A percentile compares a stretch with the other conserved stretches of the same genome.
phyloP scores from a whole-genome alignment of 2,888 invertebrate species.

The Melipona bicolor region DNA sequence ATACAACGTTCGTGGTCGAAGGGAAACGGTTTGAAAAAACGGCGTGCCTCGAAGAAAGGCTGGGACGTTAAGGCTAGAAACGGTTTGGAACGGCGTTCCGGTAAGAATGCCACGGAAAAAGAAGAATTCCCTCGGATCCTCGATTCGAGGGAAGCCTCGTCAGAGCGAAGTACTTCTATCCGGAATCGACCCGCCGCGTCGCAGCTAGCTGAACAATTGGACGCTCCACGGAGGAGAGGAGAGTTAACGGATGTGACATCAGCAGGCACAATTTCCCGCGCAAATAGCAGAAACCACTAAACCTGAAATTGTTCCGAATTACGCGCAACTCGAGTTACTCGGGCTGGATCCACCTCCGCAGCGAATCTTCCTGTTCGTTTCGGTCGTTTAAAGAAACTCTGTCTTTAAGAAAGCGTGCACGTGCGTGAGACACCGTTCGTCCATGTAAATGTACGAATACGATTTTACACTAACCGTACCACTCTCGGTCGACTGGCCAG shows the following conservation, averaged over 20 bases:
- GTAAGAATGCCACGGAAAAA: neutral
- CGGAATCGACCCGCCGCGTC: constrained; percentile 57
- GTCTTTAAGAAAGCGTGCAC: neutral
- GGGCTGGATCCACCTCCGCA: constrained; percentile 65
- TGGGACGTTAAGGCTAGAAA: neutral
- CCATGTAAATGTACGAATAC: too few species aligned
- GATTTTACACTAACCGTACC: too few species aligned
- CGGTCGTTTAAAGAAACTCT: neutral
- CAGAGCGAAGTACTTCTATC: constrained; percentile 44
- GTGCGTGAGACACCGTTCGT: too few species aligned
- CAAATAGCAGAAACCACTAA: constrained; percentile 83
- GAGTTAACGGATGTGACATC: constrained; percentile 82
- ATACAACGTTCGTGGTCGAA: neutral
- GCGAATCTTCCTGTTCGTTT: constrained; percentile 2
- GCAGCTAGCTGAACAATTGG: constrained; percentile 74
- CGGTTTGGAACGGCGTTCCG: neutral
- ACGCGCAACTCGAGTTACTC: constrained; percentile 75
- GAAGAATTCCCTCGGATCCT: constrained; percentile 10
- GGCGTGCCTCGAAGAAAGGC: neutral
- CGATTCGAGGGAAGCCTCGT: constrained; percentile 2
- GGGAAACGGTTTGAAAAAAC: neutral
- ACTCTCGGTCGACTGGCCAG: too few species aligned
- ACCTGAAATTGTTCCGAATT: constrained; percentile 81
- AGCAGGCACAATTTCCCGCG: constrained; percentile 83
- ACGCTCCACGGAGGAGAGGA: constrained; percentile 63